phyloP scores from a whole-genome alignment of 2,888 invertebrate species.

The Hermodice carunculata region DNA sequence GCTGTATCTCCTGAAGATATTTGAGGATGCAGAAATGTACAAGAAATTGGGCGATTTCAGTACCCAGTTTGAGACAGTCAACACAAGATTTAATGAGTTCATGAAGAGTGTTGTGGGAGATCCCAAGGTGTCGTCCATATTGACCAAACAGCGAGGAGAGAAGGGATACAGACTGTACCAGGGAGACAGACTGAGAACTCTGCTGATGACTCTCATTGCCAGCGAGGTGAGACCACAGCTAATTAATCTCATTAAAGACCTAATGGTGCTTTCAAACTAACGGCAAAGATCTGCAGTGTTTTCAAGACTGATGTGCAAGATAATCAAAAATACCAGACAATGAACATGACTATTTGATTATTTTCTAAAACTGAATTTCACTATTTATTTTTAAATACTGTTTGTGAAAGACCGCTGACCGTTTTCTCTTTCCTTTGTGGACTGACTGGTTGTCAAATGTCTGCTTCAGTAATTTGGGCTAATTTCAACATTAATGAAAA shows the following conservation, averaged over 20 bases:
- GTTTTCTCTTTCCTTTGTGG: no score
- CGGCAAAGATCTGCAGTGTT: no score
- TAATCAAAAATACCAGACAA: not conserved
- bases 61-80: constrained; percentile 57
- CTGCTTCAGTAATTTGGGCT: no score
- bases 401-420: no score
- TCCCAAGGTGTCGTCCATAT: constrained; percentile 62
- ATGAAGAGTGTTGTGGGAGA: constrained; percentile 63
- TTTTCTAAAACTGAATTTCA: not conserved
- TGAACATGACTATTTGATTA: not conserved
- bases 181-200: constrained; percentile 58
- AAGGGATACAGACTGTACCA: constrained; percentile 63
- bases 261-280: no score
- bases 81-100: constrained; percentile 65
- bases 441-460: no score
- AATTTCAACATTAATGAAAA: no score
- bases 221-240: constrained; percentile 56
- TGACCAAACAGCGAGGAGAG: constrained; percentile 58
- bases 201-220: constrained; percentile 53
- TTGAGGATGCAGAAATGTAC: constrained; percentile 61
- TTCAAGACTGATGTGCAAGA: not conserved
- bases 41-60: constrained; percentile 50
- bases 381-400: no score
- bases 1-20: constrained; percentile 66
- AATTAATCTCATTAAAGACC: no score